A percentile compares a stretch with the other conserved stretches of the same genome.
phyloP scores from a whole-genome alignment of 2,113 vertebrate genomes.

The Rallus limicola region DNA sequence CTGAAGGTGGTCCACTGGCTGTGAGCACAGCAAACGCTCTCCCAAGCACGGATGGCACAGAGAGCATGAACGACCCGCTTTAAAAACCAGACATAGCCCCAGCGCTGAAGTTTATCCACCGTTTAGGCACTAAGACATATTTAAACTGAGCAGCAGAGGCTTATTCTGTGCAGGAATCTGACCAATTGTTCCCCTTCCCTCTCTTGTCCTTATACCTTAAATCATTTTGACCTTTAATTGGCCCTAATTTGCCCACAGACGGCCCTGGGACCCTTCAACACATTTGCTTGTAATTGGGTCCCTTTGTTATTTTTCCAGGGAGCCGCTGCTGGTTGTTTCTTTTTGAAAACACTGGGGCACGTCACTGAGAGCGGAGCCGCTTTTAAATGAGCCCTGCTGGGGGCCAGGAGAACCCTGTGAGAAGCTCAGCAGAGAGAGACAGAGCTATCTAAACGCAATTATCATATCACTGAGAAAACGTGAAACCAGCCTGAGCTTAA shows the following conservation, averaged over 20 bases:
- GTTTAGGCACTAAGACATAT: background rate
- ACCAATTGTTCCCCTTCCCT: constrained; percentile 51
- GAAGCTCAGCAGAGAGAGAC: constrained; percentile 61
- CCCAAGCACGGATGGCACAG: background rate
- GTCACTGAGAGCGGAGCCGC: constrained; percentile 68
- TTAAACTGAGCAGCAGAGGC: background rate
- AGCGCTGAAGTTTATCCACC: background rate
- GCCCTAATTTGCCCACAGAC: constrained; percentile 72
- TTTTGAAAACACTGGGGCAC: constrained; percentile 60
- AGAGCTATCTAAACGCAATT: constrained; percentile 76
- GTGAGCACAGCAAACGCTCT: background rate
- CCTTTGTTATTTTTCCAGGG: constrained; percentile 75
- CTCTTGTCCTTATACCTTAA: constrained; percentile 57
- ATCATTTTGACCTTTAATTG: constrained; percentile 77
- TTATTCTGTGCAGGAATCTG: constrained; percentile 44
- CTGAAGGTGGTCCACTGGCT: background rate
- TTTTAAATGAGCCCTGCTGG: constrained; percentile 74
- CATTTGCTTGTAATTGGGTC: constrained; percentile 73
- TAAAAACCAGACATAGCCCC: background rate
- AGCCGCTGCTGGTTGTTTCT: constrained; percentile 64
- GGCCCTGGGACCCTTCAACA: constrained; percentile 68
- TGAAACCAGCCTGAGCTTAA: constrained; percentile 66
- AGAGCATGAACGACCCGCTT: background rate
- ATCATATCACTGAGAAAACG: constrained; percentile 75
- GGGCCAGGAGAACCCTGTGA: constrained; percentile 62